Evolutionary conservation across 1,140 invertebrate species (phyloP), one percentile per base, ranked within the genome.

Genomic region (Acyrthosiphon pisum): DNA sequence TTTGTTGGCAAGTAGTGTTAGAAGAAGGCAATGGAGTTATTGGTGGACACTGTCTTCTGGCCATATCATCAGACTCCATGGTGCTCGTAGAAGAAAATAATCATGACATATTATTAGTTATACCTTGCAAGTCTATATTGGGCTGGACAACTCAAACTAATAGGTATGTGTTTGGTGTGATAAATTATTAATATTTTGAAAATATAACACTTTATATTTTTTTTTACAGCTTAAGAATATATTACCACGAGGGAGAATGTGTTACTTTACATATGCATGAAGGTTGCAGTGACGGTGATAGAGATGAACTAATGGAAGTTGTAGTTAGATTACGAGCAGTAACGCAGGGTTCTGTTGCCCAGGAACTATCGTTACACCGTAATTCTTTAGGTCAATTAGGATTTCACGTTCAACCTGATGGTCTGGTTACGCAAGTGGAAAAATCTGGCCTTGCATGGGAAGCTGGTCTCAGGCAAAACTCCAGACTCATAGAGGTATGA

Each of bases 401-500:
- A 48, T 99, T 99, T 96, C 98, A 99, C 95, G 98, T 99, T 44
- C 98, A 99, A 95, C 98, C 98, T 26, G 99, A 99, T 95, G 99
- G 99, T 8, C 96, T 99, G 8, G 98, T 99, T 4, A 99, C 98
- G 6, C 97, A 99, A 94, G 98, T 99, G 1, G 98, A 99, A 95
- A 96, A 96, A 93, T 97, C 97, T 94, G 98, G 98, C 8, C 96
- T 97, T 94, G 98, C 99, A 22, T 98, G 97, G 96, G 96, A 98
- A 93, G 98, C 98, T n/a, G 98, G 98, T 44, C 96, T 99, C 1
- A 95, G 97, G 90, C 98, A 98, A 95, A 98, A 98, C 30, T 98
- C 97, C 46, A 96, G 98, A 56, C 96, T 99, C 91, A 98, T 99
- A 30, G 98, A 99, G 95, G 96, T 97, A 93, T 95, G 94, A 93